These are phyloP conservation scores for Drosophila pruinosa DNA, from an alignment of 1,140 invertebrate species.

Conservation along the genomic window DNA sequence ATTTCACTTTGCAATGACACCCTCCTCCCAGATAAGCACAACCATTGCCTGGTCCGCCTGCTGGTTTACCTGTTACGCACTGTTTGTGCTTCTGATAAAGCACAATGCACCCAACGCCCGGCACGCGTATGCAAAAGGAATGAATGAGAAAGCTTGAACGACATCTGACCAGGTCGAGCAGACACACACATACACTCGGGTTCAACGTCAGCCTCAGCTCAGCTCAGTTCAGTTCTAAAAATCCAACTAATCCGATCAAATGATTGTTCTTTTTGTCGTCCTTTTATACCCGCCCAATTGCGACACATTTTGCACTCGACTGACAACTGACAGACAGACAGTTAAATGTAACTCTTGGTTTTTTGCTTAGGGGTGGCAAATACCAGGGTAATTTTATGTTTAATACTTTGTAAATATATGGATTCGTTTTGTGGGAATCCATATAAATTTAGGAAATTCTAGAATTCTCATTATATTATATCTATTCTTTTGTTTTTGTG, in stretches of 20 bases:
- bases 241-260: conserved; percentile 75
- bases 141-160: conserved; percentile 2
- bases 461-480: neutral
- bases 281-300: conserved; percentile 20
- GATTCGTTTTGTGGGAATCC: neutral
- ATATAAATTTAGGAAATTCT: neutral
- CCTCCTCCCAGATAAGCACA: conserved; percentile 26
- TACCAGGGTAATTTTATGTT: neutral
- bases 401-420: neutral
- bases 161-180: conserved; percentile 31
- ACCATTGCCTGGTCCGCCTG: conserved; percentile 23
- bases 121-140: conserved; percentile 67
- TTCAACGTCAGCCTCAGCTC: too few relatives aligned
- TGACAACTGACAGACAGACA: conserved; percentile 34
- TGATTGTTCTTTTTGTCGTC: conserved; percentile 67
- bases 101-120: conserved; percentile 27
- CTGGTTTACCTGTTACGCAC: conserved; percentile 67
- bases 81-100: conserved; percentile 58
- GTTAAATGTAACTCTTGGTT: conserved; percentile 9
- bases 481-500: neutral
- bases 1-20: conserved; percentile 26
- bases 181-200: neutral
- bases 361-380: neutral
- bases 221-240: conserved; percentile 14
- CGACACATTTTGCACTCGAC: conserved; percentile 36